A percentile compares a stretch with the other conserved stretches of the same genome.
Evolutionary conservation across 2,888 invertebrate species (phyloP).

Genomic region (Lithophane leautieri): DNA sequence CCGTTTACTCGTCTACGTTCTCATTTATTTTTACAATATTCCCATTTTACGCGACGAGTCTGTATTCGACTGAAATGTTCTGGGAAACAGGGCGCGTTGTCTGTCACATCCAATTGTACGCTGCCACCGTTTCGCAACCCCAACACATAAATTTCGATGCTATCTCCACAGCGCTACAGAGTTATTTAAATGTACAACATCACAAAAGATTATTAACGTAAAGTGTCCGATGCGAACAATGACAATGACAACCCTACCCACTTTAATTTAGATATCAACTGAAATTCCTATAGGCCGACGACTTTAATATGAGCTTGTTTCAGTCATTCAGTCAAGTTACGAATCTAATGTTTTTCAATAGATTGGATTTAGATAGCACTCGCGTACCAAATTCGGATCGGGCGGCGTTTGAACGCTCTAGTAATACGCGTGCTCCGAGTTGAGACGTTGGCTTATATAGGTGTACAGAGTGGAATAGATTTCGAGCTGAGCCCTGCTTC

Average conservation of each 20-base stretch:
- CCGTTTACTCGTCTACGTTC: conserved; percentile 55
- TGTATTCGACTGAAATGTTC: conserved; percentile 73
- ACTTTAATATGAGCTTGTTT: conserved; percentile 61
- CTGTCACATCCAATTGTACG: conserved; percentile 82
- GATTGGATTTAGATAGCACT: conserved; percentile 72
- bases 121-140: conserved; percentile 75
- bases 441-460: conserved; percentile 70
- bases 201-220: conserved; percentile 73
- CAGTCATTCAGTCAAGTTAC: conserved; percentile 63
- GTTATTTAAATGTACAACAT: conserved; percentile 78
- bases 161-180: conserved; percentile 76
- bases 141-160: conserved; percentile 81
- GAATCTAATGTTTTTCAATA: conserved; percentile 75
- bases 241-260: conserved; percentile 68
- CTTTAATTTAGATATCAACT: conserved; percentile 68
- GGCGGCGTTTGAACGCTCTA: conserved; percentile 66
- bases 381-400: conserved; percentile 72
- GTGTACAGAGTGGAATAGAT: conserved; percentile 81
- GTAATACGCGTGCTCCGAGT: conserved; percentile 67
- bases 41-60: conserved; percentile 69
- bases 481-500: conserved; percentile 81
- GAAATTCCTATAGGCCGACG: conserved; percentile 56
- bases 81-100: conserved; percentile 74
- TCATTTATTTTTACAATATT: conserved; percentile 73
- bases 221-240: conserved; percentile 68